Evolutionary conservation across 2,888 invertebrate species (phyloP), one percentile per base, ranked within the genome.

Genomic region (Stegana nigrithorax): DNA sequence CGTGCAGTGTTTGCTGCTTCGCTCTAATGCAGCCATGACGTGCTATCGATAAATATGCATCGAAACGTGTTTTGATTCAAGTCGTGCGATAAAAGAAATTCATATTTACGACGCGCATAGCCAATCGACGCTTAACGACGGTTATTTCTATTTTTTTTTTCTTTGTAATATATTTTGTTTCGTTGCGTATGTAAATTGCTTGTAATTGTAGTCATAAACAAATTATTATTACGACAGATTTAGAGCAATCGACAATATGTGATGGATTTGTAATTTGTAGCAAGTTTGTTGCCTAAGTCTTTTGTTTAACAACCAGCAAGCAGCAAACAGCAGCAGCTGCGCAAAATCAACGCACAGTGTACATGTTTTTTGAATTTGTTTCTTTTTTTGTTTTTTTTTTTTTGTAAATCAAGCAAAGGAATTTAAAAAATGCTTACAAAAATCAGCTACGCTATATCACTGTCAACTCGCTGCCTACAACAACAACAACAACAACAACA

Each of bases 251-350:
- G 21, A 8, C 5, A 19, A n/a, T n/a, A n/a, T 42, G 26, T 53
- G 53, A 59, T 42, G 62, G 50, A 45, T 60, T 39, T 44, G 42
- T 19, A 19, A 42, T 19, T 36, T 36, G 25, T 45, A 25, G 53
- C 45, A 62, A 67, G 75, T 78, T 78, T 65, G 75, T 70, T 74
- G 73, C 78, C 73, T 74, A 78, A 75, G 75, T 75, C 78, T 75
- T 75, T 75, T 75, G 78, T 78, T 70, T 68, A n/a, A n/a, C n/a
- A n/a, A n/a, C n/a, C n/a, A n/a, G n/a, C n/a, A n/a, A n/a, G n/a
- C n/a, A n/a, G n/a, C n/a, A n/a, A n/a, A n/a, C n/a, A n/a, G n/a
- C n/a, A n/a, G n/a, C n/a, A n/a, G n/a, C n/a, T n/a, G n/a, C 44
- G 57, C 21, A 17, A 42, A 26, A 39, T 23, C 14, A 26, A n/a